These are phyloP conservation scores for Poecilobothrus nobilitatus DNA, from an alignment of 2,888 invertebrate genomes.

Conservation along the genomic window DNA sequence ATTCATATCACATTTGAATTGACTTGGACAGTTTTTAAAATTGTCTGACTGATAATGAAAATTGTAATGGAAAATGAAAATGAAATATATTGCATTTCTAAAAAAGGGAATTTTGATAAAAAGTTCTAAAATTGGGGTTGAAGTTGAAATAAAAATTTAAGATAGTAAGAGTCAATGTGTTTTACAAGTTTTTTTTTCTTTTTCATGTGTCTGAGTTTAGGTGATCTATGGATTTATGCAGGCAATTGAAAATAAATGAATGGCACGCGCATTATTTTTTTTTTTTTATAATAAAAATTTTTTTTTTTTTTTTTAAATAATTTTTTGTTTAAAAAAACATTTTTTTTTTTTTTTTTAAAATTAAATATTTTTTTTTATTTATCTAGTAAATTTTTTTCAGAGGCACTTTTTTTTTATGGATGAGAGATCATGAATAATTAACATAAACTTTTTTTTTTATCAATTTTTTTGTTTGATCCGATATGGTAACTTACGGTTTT, in stretches of 20 bases:
- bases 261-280: neutral
- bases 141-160: too few relatives aligned
- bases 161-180: too few relatives aligned
- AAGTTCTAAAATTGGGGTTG: too few relatives aligned
- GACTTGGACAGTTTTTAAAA: too few relatives aligned
- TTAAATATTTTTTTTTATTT: neutral
- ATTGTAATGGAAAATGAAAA: too few relatives aligned
- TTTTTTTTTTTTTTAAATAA: neutral
- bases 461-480: too few relatives aligned
- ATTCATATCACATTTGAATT: too few relatives aligned
- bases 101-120: too few relatives aligned
- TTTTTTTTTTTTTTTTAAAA: neutral
- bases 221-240: neutral
- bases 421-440: neutral
- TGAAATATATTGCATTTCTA: too few relatives aligned
- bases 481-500: too few relatives aligned
- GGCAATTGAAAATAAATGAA: neutral
- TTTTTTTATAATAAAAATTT: neutral
- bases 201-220: neutral
- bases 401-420: conserved; percentile 1
- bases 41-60: too few relatives aligned
- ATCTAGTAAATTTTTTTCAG: neutral
- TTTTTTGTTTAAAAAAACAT: neutral
- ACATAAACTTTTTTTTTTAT: neutral
- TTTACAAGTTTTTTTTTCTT: neutral